Evolutionary conservation across 2,113 vertebrate species (phyloP), one percentile per base, ranked within the genome.

Genomic region (Sander vitreus): DNA sequence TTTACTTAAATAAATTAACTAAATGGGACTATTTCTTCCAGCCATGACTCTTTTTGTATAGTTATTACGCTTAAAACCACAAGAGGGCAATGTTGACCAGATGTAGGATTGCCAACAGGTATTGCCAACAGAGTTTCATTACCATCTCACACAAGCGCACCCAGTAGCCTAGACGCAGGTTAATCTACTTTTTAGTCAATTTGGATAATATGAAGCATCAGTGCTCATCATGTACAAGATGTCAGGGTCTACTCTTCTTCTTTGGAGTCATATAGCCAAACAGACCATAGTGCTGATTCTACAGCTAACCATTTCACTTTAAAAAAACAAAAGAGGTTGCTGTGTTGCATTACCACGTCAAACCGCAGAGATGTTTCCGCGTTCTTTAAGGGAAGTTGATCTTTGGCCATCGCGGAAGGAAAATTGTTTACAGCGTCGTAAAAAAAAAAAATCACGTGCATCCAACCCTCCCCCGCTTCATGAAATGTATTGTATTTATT

Each of bases 371-470:
- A 73, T 45, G 43, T 72, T 86, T 70, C 77, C 73, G 51, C 74
- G 3, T 76, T 70, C 19, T 76, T 58, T 36, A 23, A 33, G 13
- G 57, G 65, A 89, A 77, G 58, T 77, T 66, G 6, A 19, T 72
- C 11, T 23, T 77, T 47, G 1, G 5, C 2, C 12, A 3, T n/a
- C 12, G 39, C 57, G 69, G 72, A 85, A 76, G 74, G 3, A 36
- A 77, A 76, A 10, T 57, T 53, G 5, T 43, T 1, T 30, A 3
- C 36, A 14, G 23, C 4, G 21, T 16, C 11, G 12, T 13, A 2
- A 23, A 6, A 33, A 33, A 33, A 18, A 12, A 18, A 10, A 25
- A 43, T 30, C 13, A 58, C 47, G 7, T 47, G 30, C 1, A 18
- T 55, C 7, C 8, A 21, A 4, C 12, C 30, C 6, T 21, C 11